Evolutionary conservation across 2,888 invertebrate genomes (phyloP), one percentile per base, ranked within the genome.

Genomic region (Nephrotoma guestfalica): DNA sequence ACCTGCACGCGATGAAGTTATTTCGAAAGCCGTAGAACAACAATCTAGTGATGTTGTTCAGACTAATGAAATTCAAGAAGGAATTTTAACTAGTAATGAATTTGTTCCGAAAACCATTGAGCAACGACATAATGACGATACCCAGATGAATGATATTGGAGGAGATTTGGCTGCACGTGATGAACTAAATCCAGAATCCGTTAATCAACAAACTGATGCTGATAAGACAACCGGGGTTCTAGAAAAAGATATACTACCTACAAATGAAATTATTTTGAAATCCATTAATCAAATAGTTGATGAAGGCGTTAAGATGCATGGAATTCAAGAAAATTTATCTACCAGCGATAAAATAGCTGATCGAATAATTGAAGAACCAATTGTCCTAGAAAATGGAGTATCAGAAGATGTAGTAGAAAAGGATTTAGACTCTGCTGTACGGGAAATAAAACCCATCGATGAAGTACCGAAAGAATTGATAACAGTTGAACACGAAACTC

Each of bases 401-500:
- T 83, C n/a, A 51, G 9, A 87, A 47, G 86, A 51, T 57, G 86
- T 41, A 6, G 43, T 47, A n/a, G 84, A 87, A 9, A n/a, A 45
- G 45, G 85, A 85, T 42, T 42, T 71, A 85, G 9, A 11, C 5
- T 9, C 30, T 18, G n/a, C 57, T 71, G 47, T 84, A n/a, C 7
- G n/a, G 2, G n/a, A 57, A 40, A 86, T 6, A 83, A 86, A 83
- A 3, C 18, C 41, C 0, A 86, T 9, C 13, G 45, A 83, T 71
- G 86, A 87, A 41, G 86, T 88, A 85, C 86, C 86, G 15, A 45
- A 51, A 83, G 15, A 87, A 83, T 40, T 43, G 86, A 87, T 3
- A 87, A 87, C 45, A 87, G 84, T 86, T 87, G 87, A 43, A 71
- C 88, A n/a, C 88, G 9, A 71, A 71, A 30, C 11, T 30, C 18